These are phyloP conservation scores for Drosophila orosa DNA, from an alignment of 1,140 invertebrate species.

Conservation along the genomic window DNA sequence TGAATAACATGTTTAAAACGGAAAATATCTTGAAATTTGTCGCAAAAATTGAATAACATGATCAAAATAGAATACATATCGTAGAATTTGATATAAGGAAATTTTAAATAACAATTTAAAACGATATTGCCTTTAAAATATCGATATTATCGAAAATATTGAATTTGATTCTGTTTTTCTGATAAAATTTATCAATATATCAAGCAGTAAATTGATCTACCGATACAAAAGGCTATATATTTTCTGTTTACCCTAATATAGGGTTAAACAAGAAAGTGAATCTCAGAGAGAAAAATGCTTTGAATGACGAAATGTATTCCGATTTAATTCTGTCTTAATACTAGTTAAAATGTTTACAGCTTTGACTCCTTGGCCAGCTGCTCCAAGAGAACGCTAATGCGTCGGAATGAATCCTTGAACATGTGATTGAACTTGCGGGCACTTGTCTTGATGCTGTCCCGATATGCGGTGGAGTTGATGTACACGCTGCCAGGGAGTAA, in stretches of 20 bases:
- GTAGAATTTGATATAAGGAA: too few species aligned
- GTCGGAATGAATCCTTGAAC: conserved; percentile 72
- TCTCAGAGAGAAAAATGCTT: background rate
- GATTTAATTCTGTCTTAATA: conserved; percentile 13
- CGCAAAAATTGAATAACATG: too few species aligned
- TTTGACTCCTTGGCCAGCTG: conserved; percentile 50
- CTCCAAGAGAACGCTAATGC: conserved; percentile 65
- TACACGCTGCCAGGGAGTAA: conserved; percentile 51
- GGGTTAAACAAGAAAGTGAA: background rate
- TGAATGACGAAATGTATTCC: background rate
- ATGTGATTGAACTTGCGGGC: conserved; percentile 73
- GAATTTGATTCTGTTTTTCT: too few species aligned
- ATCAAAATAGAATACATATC: too few species aligned
- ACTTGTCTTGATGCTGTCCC: conserved; percentile 75
- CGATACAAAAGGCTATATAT: too few species aligned
- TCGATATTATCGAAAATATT: too few species aligned
- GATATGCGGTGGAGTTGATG: conserved; percentile 72
- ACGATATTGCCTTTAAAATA: too few species aligned
- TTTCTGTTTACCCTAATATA: background rate
- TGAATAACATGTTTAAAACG: too few species aligned
- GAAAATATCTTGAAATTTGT: too few species aligned
- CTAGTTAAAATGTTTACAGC: conserved; percentile 25
- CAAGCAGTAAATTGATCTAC: too few species aligned
- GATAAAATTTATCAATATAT: too few species aligned
- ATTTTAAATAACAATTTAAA: too few species aligned